phyloP scores from a whole-genome alignment of 1,140 invertebrate species.

The Holotrichia oblita region DNA sequence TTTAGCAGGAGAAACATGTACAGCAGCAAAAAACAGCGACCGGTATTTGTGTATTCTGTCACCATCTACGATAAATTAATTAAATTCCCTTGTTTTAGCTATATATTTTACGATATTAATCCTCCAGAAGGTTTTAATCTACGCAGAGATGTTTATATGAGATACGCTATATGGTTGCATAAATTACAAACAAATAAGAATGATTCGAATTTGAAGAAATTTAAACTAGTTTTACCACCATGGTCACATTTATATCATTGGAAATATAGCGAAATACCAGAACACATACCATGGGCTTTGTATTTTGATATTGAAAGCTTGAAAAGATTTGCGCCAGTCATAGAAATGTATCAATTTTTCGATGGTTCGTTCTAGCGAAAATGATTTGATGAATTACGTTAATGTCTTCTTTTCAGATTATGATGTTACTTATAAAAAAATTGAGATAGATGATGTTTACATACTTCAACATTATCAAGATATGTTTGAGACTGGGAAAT shows the following conservation, averaged over 20 bases:
- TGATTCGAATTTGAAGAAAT: constrained; percentile 60
- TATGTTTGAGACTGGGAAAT: constrained; percentile 83
- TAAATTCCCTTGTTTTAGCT: constrained; percentile 62
- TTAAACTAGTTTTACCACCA: constrained; percentile 84
- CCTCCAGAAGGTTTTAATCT: constrained; percentile 97
- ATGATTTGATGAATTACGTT: constrained; percentile 28
- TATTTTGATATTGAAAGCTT: constrained; percentile 92
- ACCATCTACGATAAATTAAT: neutral
- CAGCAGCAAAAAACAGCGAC: neutral
- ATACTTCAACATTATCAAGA: constrained; percentile 88
- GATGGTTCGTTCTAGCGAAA: constrained; percentile 62
- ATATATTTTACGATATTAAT: constrained; percentile 93
- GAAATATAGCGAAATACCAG: constrained; percentile 68
- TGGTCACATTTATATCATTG: constrained; percentile 93
- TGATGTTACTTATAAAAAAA: constrained; percentile 54
- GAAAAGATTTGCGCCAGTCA: constrained; percentile 81
- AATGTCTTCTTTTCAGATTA: neutral
- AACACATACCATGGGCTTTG: constrained; percentile 73
- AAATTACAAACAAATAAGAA: constrained; percentile 67
- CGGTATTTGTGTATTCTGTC: neutral
- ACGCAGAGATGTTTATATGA: constrained; percentile 92
- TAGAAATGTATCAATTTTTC: constrained; percentile 89
- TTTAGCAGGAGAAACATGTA: neutral
- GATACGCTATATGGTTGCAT: constrained; percentile 84
- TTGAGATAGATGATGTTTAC: constrained; percentile 77